Base-by-base conservation (phyloP, 1,140 invertebrate genomes). In the Drosophila baimaii region DNA sequence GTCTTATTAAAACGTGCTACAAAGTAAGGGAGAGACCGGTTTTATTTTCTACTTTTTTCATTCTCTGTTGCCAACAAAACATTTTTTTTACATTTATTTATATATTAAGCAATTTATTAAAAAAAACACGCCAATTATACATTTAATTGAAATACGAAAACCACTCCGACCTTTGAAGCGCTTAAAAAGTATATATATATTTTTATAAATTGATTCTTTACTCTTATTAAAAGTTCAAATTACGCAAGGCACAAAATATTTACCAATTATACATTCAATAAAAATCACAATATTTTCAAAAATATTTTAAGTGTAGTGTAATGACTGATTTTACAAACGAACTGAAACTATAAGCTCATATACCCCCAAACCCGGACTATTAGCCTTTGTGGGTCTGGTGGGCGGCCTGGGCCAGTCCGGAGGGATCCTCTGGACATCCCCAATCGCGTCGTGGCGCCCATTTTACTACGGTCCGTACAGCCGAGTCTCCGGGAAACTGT, bases 341-440 rank as follows among this genome's bases (percentile, higher is more conserved):
- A 35, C 5, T 5, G 5, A 37, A n/a, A 37, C 15, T 15, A n/a
- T 37, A 12, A 15, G 2, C 5, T 6, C 5, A 6, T 5, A 27
- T 49, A 17, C 17, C 9, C 2, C 4, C 8, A 10, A 5, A 19
- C 0, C n/a, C 13, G n/a, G 13, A 13, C 29, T 33, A 35, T 64
- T 77, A 75, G 65, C 69, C 73, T 73, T 79, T 77, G 33, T 84
- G 70, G 13, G 82, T 66, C 35, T 91, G 86, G 74, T 92, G 91
- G 15, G 85, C 85, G 21, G 84, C 76, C 72, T 92, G 91, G 2
- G 91, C 91, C 7, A 91, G 46, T 0, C 91, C 91, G 10, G 90
- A 92, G 7, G 91, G 91, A 83, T 92, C 91, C 57, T 91, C 84
- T 0, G 88, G 80, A 33, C 91, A 92, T 35, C 91, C 91, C 91